Percentiles rank a stretch among this genome's conserved stretches.
phyloP scores from a whole-genome alignment of 2,888 invertebrate genomes.

The Craniophora ligustri region DNA sequence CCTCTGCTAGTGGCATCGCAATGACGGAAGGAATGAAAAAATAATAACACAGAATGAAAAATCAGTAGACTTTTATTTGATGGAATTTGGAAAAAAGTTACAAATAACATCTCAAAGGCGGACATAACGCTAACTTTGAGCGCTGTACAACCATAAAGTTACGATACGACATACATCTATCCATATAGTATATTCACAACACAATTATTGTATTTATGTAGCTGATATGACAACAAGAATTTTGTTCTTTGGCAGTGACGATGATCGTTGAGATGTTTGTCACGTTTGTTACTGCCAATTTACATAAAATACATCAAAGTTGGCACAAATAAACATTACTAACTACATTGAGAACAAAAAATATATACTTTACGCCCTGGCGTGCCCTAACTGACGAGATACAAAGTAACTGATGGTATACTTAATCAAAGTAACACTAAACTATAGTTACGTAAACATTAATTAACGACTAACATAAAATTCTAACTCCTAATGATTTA shows the following conservation, averaged over 20 bases:
- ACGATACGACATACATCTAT: conserved; percentile 61
- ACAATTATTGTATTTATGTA: conserved; percentile 67
- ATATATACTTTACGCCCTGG: conserved; percentile 51
- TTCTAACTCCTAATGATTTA: conserved; percentile 82
- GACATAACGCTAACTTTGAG: conserved; percentile 74
- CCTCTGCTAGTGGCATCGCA: no score
- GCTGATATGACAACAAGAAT: conserved; percentile 70
- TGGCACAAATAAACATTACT: conserved; percentile 69
- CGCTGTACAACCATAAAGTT: conserved; percentile 71
- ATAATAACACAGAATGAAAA: conserved; percentile 65
- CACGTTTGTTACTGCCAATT: conserved; percentile 32
- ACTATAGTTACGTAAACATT: conserved; percentile 79
- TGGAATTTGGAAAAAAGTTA: conserved; percentile 83
- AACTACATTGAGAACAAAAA: conserved; percentile 63
- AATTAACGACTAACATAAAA: conserved; percentile 86
- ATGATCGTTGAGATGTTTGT: conserved; percentile 5
- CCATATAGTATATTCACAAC: conserved; percentile 75
- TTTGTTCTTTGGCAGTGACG: conserved; percentile 69
- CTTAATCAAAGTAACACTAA: conserved; percentile 77
- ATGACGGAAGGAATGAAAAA: no score
- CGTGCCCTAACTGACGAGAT: conserved; percentile 62
- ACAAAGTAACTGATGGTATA: conserved; percentile 73
- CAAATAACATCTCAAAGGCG: conserved; percentile 75
- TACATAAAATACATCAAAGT: conserved; percentile 42
- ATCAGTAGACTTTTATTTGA: conserved; percentile 81